Conservation (phyloP, 2,113 vertebrate genomes). For the Gracilinanus agilis region DNA sequence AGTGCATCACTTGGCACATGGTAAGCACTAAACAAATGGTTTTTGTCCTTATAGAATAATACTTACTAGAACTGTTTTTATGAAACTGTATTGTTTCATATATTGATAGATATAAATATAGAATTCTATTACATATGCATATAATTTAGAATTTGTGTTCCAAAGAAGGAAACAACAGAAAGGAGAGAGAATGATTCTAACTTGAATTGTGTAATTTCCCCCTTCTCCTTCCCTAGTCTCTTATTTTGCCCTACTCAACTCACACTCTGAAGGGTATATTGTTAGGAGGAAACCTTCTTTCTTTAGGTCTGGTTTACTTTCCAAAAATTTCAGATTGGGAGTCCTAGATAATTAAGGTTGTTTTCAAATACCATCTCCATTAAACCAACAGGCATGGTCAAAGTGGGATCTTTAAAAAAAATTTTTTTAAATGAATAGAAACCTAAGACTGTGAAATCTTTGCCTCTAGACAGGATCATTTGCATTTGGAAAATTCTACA, state of each 20-base stretch:
- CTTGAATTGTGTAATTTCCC: neutral
- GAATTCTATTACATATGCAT: neutral
- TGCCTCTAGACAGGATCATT: neutral
- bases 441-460: neutral
- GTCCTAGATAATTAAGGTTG: neutral
- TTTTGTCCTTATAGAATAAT: neutral
- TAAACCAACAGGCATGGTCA: neutral
- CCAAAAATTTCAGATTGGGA: conserved; percentile 6
- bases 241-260: neutral
- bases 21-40: neutral
- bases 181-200: neutral
- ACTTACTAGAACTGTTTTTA: neutral
- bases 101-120: neutral
- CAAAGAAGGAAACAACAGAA: neutral
- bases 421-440: neutral
- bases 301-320: conserved; percentile 52
- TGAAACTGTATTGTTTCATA: neutral
- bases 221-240: conserved; percentile 27
- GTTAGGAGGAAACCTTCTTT: conserved; percentile 68
- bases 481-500: conserved; percentile 43
- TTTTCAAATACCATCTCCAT: neutral
- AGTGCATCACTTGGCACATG: neutral
- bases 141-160: neutral
- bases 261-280: conserved; percentile 45
- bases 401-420: neutral